phyloP scores from a whole-genome alignment of 1,140 invertebrate genomes.

The Bombus consobrinus region DNA sequence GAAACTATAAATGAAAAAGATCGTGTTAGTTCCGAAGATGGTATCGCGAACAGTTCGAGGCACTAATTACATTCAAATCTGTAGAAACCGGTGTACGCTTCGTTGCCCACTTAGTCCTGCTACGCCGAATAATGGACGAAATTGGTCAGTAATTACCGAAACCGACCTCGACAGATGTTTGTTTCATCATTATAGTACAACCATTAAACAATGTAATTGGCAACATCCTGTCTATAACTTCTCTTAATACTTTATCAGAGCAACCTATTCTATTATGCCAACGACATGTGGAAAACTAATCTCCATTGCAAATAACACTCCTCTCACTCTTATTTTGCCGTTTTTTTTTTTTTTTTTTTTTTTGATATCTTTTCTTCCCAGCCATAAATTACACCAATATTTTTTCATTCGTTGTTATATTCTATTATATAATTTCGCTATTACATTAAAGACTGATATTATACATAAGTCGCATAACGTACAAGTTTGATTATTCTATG shows the following conservation, averaged over 20 bases:
- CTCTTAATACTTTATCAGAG: constrained; percentile 62
- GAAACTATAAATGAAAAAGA: neutral
- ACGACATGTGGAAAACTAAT: neutral
- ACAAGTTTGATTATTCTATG: neutral
- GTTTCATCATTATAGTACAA: constrained; percentile 65
- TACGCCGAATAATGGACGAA: constrained; percentile 53
- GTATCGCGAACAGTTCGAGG: constrained; percentile 8
- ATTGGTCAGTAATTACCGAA: constrained; percentile 75
- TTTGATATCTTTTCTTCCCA: too few species aligned
- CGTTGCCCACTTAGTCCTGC: constrained; percentile 36
- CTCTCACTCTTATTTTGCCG: neutral
- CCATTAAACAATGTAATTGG: constrained; percentile 80
- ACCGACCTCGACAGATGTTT: constrained; percentile 73
- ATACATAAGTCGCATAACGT: too few species aligned
- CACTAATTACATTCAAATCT: constrained; percentile 61
- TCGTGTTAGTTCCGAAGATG: constrained; percentile 7
- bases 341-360: too few species aligned
- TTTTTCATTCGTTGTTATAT: neutral
- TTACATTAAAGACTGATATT: neutral
- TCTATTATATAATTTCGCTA: neutral
- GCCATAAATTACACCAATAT: too few species aligned
- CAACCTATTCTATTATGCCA: constrained; percentile 13
- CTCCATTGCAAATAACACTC: neutral
- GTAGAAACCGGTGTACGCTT: constrained; percentile 59
- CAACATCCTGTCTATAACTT: constrained; percentile 71